Evolutionary conservation across 2,888 invertebrate genomes (phyloP).

Genomic region (Lobophora halterata): DNA sequence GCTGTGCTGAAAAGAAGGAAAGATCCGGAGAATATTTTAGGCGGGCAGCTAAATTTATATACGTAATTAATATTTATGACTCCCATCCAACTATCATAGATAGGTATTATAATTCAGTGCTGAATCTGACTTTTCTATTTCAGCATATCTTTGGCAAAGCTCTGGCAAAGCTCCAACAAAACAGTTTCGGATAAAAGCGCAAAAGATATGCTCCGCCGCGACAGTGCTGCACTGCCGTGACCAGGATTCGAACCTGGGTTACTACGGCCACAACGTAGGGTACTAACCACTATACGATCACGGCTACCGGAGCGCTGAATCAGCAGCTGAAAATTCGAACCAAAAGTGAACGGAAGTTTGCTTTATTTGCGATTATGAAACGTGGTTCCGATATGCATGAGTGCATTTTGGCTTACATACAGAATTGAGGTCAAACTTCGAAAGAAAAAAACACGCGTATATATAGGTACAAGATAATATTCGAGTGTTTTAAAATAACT

Average conservation of each 20-base stretch:
- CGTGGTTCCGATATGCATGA: conserved; percentile 17
- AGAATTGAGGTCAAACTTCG: no score
- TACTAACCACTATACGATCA: conserved; percentile 87
- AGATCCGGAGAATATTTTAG: no score
- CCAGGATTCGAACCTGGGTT: conserved; percentile 87
- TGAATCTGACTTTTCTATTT: conserved; percentile 12
- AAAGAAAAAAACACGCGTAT: no score
- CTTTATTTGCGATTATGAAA: conserved; percentile 1
- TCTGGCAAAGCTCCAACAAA: conserved; percentile 15
- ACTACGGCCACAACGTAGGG: conserved; percentile 89
- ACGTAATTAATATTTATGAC: conserved; percentile 25
- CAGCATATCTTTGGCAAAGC: conserved; percentile 20
- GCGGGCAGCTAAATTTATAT: conserved; percentile 13
- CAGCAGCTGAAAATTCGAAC: conserved; percentile 8
- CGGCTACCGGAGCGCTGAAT: conserved; percentile 52
- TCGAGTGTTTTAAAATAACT: no score
- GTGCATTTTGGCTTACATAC: conserved; percentile 19
- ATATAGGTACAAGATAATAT: no score
- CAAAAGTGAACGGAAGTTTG: conserved; percentile 8
- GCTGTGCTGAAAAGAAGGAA: neutral
- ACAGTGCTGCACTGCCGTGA: conserved; percentile 72
- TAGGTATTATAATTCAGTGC: conserved; percentile 17
- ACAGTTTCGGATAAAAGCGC: neutral
- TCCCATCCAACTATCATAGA: conserved; percentile 19
- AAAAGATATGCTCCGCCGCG: conserved; percentile 39